Base-by-base conservation (phyloP, 2,888 invertebrate species). In the Colostygia pectinataria region DNA sequence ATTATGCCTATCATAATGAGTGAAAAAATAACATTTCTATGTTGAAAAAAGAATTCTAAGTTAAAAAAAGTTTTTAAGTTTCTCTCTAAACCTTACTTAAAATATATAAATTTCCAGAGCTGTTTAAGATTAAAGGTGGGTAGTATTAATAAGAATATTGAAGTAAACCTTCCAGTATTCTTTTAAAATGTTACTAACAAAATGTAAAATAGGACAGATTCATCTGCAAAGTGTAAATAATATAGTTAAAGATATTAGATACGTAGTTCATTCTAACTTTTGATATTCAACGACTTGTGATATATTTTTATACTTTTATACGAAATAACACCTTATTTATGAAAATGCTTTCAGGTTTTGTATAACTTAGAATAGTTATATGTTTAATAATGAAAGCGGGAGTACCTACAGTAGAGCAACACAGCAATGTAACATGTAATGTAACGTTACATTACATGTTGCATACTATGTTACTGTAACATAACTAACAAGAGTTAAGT, bases 401-500 rank as follows among this genome's bases (percentile, higher is more conserved):
- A 62, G 62, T 53, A 50, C n/a, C n/a, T n/a, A n/a, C 52, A 63
- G 64, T 59, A 55, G 65, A 55, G 51, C 58, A 57, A 40, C 59
- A 41, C 59, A 55, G 51, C 49, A 60, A 47, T 33, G 49, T 51
- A 57, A 59, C 49, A 43, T 50, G 23, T 45, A 29, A 38, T 25
- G 45, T 34, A 49, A 53, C 36, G 27, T 39, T 18, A 28, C 23
- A 42, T 55, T 45, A 27, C 38, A 38, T 39, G 39, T 49, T 39
- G 44, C 57, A 53, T 28, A 53, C 57, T 61, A 48, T 60, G 61
- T 44, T 34, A 29, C 43, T 34, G 40, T 64, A 67, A 68, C 62
- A 63, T 53, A 61, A 74, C 69, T 77, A 76, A 76, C 71, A 70
- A 67, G 68, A 70, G 75, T 80, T 80, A 87, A 88, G 89, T 89